Base-by-base conservation (phyloP, 2,888 invertebrate species). In the Druceiella hillmani region DNA sequence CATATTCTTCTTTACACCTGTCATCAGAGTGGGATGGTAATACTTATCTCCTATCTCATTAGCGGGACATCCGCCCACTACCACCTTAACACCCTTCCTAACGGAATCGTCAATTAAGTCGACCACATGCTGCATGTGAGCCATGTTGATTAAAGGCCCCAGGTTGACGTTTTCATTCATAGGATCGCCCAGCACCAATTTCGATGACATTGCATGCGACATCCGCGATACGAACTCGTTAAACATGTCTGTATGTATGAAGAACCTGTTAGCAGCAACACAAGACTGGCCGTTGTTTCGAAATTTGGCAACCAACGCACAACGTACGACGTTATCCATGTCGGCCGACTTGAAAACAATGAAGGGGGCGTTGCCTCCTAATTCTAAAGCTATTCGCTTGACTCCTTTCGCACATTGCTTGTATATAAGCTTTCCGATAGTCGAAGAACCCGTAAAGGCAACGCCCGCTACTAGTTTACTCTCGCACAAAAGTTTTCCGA, bases 321-420 rank as follows among this genome's bases (percentile, higher is more conserved):
- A 90, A 35, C 78, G 74, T 1, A 94, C 80, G 2, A 98, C 95
- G 52, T 79, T 73, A 43, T 88, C 82, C 13, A 99, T 54, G 62
- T 98, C 81, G 2, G 98, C 98, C 43, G 86, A 83, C 38, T 91
- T 78, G 56, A 98, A 98, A 4, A 99, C 91, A 52, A 99, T 92
- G 54, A 95, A 95, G 0, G 99, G 95, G 1, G 98, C 98, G 74
- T 99, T 99, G 4, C 99, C 99, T 20, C 99, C 99, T 33, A 99
- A 71, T 63, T 99, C 99, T 44, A 99, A 70, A n/a, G 87, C 80
- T 3, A 97, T 73, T 44, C 88, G 76, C 63, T 99, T 99, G 32
- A 99, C 79, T 2, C 89, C 87, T 26, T 78, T 73, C 0, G 95
- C 84, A 50, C 88, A 90, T 55, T 92, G 87, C 29, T 79, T 69